Evolutionary conservation across 1,140 invertebrate genomes (phyloP), one percentile per base, ranked within the genome.

Genomic region (Psix sp.): DNA sequence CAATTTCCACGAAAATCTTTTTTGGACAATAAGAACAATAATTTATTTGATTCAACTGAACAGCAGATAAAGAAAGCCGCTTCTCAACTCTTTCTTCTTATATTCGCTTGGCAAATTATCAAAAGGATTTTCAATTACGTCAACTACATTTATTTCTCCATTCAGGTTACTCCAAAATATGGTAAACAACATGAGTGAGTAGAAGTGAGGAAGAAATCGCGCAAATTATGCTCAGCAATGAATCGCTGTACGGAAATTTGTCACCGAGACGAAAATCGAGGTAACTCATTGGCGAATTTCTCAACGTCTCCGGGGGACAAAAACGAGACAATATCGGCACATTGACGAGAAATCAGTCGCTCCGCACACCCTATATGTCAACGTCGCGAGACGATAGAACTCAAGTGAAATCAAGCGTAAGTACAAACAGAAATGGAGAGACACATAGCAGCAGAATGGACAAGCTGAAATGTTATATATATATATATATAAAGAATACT

Each of bases 41-140:
- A 72, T 65, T 72, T 72, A 65, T 65, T 45, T 52, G 38, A 59
- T 59, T 65, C 18, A 45, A 52, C 16, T 35, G 52, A 65, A 52
- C 35, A 45, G 46, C 56, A 59, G n/a, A 62, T 56, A 54, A 60
- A 60, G 56, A 70, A 48, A 31, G 11, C 52, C 21, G 20, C 35
- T 1, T 18, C 26, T 15, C 48, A 15, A n/a, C n/a, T n/a, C n/a
- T 43, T 59, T 45, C 43, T 57, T 70, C 62, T 54, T 59, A 65
- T 59, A 51, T 33, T 38, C 24, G 1, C 59, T 65, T 72, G 68
- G 68, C 68, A 72, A 65, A 72, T 72, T 72, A 72, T 65, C 68
- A 72, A 72, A 24, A 72, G 38, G 68, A 65, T 65, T 72, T 72
- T 65, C 59, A 59, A 72, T 72, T 72, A 72, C 38, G 46, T 72